A percentile compares a stretch with the other conserved stretches of the same genome.
These are phyloP conservation scores for Brachyhypopomus occidentalis DNA, from an alignment of 2,113 vertebrate species.

Conservation along the genomic window DNA sequence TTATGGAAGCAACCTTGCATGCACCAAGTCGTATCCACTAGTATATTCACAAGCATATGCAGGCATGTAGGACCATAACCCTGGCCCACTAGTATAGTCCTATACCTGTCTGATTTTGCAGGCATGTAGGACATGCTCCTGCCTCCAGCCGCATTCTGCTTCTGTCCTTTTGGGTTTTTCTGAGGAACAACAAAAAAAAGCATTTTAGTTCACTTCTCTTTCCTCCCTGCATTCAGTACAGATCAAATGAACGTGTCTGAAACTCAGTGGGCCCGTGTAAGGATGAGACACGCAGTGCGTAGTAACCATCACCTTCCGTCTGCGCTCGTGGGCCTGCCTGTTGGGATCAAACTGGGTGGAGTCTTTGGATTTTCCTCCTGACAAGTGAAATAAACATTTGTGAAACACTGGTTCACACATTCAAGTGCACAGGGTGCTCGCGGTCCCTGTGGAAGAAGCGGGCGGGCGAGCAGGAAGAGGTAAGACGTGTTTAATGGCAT, in stretches of 20 bases:
- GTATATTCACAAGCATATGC: no score
- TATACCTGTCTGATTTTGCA: conserved; percentile 85
- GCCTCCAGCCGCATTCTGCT: conserved; percentile 75
- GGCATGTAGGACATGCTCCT: conserved; percentile 87
- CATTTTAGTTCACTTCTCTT: background rate
- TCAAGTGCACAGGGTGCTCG: no score
- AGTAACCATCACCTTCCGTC: conserved; percentile 67
- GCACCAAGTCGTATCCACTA: no score
- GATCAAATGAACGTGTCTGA: background rate
- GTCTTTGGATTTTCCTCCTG: conserved; percentile 76
- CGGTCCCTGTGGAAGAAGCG: no score
- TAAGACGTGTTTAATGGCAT: no score
- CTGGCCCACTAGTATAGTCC: background rate
- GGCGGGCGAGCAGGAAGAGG: no score
- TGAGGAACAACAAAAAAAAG: conserved; percentile 57
- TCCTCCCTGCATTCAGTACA: background rate
- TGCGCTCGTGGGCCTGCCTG: conserved; percentile 65
- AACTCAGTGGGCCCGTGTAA: no score
- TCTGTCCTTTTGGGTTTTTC: conserved; percentile 79
- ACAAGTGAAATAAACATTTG: conserved; percentile 11
- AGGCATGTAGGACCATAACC: no score
- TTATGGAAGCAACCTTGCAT: background rate
- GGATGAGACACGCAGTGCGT: no score
- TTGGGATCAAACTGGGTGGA: conserved; percentile 87
- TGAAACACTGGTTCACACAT: background rate